Percentiles rank a stretch among this genome's conserved stretches.
Conservation (phyloP, 2,888 invertebrate species). For the Argyresthia albistria region DNA sequence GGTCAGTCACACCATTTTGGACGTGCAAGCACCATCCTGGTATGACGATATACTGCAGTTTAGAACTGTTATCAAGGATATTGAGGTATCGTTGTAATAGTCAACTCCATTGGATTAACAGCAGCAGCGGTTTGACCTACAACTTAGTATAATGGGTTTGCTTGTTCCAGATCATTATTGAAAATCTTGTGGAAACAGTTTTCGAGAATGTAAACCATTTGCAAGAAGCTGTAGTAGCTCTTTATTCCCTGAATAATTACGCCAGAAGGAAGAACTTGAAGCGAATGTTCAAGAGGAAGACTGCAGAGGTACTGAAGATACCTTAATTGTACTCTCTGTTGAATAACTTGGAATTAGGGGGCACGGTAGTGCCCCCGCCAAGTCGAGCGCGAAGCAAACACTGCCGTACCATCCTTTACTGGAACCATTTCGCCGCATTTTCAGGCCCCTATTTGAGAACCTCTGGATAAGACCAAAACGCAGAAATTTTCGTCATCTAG, state of each 20-base stretch:
- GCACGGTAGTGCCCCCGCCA: no score
- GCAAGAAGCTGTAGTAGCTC: conserved; percentile 84
- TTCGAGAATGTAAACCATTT: conserved; percentile 86
- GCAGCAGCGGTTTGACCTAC: no score
- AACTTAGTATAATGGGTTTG: neutral
- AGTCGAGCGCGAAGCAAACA: no score
- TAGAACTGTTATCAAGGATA: conserved; percentile 72
- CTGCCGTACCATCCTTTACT: no score
- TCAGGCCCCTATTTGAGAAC: no score
- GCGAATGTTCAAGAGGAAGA: conserved; percentile 78
- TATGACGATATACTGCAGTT: conserved; percentile 80
- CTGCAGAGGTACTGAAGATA: conserved; percentile 60
- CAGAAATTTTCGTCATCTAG: no score
- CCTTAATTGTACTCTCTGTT: no score
- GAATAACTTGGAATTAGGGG: no score
- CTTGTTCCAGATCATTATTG: conserved; percentile 78
- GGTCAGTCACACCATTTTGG: conserved; percentile 77
- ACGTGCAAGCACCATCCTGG: conserved; percentile 88
- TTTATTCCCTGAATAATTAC: conserved; percentile 85
- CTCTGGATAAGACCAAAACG: no score
- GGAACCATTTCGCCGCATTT: no score
- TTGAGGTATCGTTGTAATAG: conserved; percentile 52
- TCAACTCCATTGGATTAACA: neutral
- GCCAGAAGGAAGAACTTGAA: conserved; percentile 81
- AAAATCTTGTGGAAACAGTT: conserved; percentile 84